Conservation (phyloP, 2,888 invertebrate species). For the Cetonia aurata region DNA sequence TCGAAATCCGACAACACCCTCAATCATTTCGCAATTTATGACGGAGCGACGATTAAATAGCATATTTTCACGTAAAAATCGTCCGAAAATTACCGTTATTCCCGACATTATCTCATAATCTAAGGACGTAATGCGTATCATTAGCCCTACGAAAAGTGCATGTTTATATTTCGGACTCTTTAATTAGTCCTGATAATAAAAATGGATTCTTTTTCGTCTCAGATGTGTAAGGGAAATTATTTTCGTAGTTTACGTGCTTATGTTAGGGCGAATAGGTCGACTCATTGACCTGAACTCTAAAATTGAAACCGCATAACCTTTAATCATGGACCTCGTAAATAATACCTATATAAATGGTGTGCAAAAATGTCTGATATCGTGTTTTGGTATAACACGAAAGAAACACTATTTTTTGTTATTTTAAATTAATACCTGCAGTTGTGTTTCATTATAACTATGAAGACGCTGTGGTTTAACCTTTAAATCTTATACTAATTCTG, state of each 20-base stretch:
- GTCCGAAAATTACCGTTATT: slow-evolving; percentile 50
- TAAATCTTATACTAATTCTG: not conserved
- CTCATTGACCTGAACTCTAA: slow-evolving; percentile 15
- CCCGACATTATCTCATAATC: slow-evolving; percentile 49
- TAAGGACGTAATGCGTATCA: slow-evolving; percentile 45
- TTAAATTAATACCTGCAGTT: not conserved
- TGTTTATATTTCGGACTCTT: slow-evolving; percentile 40
- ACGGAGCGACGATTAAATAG: slow-evolving; percentile 49
- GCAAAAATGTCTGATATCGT: slow-evolving; percentile 6
- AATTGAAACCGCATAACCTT: slow-evolving; percentile 18
- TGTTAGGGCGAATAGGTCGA: slow-evolving; percentile 1
- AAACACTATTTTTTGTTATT: not conserved
- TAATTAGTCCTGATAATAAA: slow-evolving; percentile 38
- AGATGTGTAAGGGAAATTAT: slow-evolving; percentile 3
- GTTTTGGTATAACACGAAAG: slow-evolving; percentile 11
- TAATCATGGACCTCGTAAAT: slow-evolving; percentile 21
- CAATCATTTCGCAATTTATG: slow-evolving; percentile 60
- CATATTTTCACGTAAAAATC: slow-evolving; percentile 44
- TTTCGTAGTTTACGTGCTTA: slow-evolving; percentile 10
- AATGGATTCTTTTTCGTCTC: slow-evolving; percentile 18
- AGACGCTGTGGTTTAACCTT: too few relatives aligned
- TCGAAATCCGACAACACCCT: slow-evolving; percentile 53
- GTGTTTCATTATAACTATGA: not conserved
- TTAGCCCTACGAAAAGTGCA: slow-evolving; percentile 41
- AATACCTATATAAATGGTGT: slow-evolving; percentile 20